Percentiles rank a stretch among this genome's conserved stretches.
These are phyloP conservation scores for Pholis gunnellus DNA, from an alignment of 2,113 vertebrate species.

Conservation along the genomic window DNA sequence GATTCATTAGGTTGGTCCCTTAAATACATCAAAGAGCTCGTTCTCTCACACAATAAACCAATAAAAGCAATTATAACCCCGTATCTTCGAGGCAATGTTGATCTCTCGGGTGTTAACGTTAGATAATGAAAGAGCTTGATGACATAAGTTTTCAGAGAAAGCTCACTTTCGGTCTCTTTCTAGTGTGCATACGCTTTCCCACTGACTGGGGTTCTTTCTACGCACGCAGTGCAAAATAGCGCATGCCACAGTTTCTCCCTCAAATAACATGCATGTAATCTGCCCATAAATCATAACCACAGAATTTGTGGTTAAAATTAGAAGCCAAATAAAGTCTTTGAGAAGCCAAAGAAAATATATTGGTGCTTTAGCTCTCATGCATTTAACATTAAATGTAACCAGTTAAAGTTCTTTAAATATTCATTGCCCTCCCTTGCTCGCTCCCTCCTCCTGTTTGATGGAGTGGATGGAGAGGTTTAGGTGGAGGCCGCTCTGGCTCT, in stretches of 20 bases:
- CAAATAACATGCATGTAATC: slow-evolving; percentile 54
- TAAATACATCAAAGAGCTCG: slow-evolving; percentile 84
- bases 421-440: slow-evolving; percentile 53
- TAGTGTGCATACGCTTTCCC: slow-evolving; percentile 49
- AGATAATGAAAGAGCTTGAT: slow-evolving; percentile 81
- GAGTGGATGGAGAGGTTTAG: slow-evolving; percentile 61
- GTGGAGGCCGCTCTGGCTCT: slow-evolving; percentile 43
- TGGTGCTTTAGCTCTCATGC: slow-evolving; percentile 45
- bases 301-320: slow-evolving; percentile 58
- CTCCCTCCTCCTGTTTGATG: slow-evolving; percentile 46
- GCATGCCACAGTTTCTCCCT: slow-evolving; percentile 39
- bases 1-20: slow-evolving; percentile 83
- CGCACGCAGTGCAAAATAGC: slow-evolving; percentile 30
- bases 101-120: slow-evolving; percentile 76
- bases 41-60: slow-evolving; percentile 80
- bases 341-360: slow-evolving; percentile 35
- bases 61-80: slow-evolving; percentile 82
- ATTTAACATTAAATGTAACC: slow-evolving; percentile 73
- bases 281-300: slow-evolving; percentile 49
- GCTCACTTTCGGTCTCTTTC: slow-evolving; percentile 72
- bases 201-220: slow-evolving; percentile 7
- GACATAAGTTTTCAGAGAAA: slow-evolving; percentile 81
- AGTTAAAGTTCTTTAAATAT: slow-evolving; percentile 79
- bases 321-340: slow-evolving; percentile 45
- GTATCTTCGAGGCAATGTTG: slow-evolving; percentile 68